phyloP scores from a whole-genome alignment of 2,888 invertebrate genomes.

The Cryptus armator region DNA sequence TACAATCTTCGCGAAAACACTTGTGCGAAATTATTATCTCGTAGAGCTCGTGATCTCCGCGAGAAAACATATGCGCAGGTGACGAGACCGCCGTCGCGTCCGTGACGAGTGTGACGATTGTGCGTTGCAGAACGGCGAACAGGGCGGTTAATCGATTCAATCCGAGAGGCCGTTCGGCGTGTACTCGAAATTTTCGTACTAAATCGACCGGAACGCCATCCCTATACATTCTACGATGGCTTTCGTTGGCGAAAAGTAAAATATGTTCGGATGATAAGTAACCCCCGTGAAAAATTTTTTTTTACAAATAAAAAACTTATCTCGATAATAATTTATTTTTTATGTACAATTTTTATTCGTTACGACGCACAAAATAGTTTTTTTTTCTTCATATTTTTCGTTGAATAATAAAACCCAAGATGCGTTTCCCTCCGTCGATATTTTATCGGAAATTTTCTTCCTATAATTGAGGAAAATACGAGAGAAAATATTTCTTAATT shows the following conservation, averaged over 20 bases:
- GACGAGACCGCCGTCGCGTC: slow-evolving; percentile 18
- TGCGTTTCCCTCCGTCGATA: not conserved
- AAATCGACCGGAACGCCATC: slow-evolving; percentile 31
- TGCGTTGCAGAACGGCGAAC: slow-evolving; percentile 55
- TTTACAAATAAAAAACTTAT: not conserved
- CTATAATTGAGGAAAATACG: not conserved
- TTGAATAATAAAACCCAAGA: not conserved
- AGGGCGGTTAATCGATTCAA: slow-evolving; percentile 62
- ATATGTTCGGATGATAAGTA: slow-evolving; percentile 2
- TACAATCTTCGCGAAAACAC: not conserved
- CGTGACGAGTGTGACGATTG: slow-evolving; percentile 57
- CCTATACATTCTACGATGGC: not conserved
- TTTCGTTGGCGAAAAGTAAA: not conserved
- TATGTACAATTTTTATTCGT: not conserved
- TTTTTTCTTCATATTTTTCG: not conserved
- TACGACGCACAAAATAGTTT: not conserved
- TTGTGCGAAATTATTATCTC: not conserved
- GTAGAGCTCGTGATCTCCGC: not conserved
- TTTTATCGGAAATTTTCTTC: not conserved
- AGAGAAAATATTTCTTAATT: not conserved
- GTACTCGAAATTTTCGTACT: slow-evolving; percentile 7
- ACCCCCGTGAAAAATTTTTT: not conserved
- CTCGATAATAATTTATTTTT: not conserved
- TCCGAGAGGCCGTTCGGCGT: slow-evolving; percentile 25
- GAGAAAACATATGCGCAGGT: slow-evolving; percentile 17